Evolutionary conservation across 2,113 vertebrate species (phyloP), one percentile per base, ranked within the genome.

Genomic region (Entosphenus tridentatus): DNA sequence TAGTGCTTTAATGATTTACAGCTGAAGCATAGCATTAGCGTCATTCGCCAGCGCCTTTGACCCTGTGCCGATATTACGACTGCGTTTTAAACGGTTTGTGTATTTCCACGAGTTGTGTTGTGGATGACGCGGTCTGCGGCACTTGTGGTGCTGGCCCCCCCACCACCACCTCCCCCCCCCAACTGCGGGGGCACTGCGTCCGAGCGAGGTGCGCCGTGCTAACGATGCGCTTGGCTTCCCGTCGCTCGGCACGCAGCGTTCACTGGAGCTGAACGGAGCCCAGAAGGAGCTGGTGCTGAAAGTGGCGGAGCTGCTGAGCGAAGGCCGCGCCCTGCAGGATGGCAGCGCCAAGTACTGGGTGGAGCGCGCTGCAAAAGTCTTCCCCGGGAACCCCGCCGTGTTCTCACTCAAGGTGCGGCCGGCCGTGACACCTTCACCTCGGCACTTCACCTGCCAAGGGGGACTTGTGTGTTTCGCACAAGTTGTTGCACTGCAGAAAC

Each of bases 221-320:
- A 58, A 55, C 39, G 39, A 39, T 5, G 39, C 39, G 39, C 39
- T 39, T 39, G 39, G 39, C 39, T 7, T 39, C 39, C 39, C 6
- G 39, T 39, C 39, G 39, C 39, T 39, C 39, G 39, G 39, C 39
- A 39, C 39, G 6, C 55, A 98, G 92, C 86, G 93, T 57, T 95
- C 92, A 3, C 85, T 98, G 80, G 91, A 95, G 74, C 75, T 97
- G 78, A 93, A 96, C 68, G 86, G 87, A 72, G 83, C 82, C 16
- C 92, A 97, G 79, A 87, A 82, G 74, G 92, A 98, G 73, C 82
- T 98, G 71, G 84, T 98, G 9, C 72, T 98, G 78, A 98, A 92
- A 78, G 87, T 98, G 75, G 93, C 93, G 1, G 89, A 96, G 75
- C 78, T 98, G 68, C 79, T 95, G 57, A 88, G 91, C 75, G 80